phyloP scores from a whole-genome alignment of 2,113 vertebrate species.

The Festucalex cinctus region DNA sequence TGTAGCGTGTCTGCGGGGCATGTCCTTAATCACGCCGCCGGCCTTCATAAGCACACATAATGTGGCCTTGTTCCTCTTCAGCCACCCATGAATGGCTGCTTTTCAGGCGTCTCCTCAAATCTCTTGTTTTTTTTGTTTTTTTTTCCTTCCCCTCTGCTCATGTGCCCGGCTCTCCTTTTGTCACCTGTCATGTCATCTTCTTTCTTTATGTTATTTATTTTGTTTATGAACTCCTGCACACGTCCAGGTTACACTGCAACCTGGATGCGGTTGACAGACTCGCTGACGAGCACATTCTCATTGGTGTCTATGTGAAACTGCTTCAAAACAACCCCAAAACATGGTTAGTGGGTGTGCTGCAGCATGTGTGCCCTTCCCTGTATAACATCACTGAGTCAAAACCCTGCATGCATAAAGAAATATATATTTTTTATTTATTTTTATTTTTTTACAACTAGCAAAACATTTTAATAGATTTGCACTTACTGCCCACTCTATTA shows the following conservation, averaged over 20 bases:
- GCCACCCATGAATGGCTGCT: slow-evolving; percentile 55
- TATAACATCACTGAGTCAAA: neutral
- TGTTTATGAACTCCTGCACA: slow-evolving; percentile 59
- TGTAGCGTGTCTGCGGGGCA: slow-evolving; percentile 17
- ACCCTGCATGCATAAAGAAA: neutral
- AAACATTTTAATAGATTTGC: neutral
- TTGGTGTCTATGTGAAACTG: slow-evolving; percentile 94
- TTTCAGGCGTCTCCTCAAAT: slow-evolving; percentile 45
- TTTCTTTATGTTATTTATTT: slow-evolving; percentile 38
- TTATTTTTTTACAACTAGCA: neutral
- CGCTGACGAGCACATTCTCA: slow-evolving; percentile 97
- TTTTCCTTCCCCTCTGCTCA: slow-evolving; percentile 15
- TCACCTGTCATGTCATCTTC: slow-evolving; percentile 52
- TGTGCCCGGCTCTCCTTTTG: slow-evolving; percentile 14
- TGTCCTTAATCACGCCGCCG: slow-evolving; percentile 34
- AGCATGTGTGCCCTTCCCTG: slow-evolving; percentile 42
- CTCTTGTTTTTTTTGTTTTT: slow-evolving; percentile 43
- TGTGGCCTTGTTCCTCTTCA: slow-evolving; percentile 59
- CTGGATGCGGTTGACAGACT: slow-evolving; percentile 97
- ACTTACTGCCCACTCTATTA: neutral
- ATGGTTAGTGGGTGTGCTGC: slow-evolving; percentile 90
- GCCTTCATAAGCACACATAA: slow-evolving; percentile 55
- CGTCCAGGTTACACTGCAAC: slow-evolving; percentile 94
- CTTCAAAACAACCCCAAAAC: slow-evolving; percentile 85
- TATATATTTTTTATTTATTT: no score